These are phyloP conservation scores for Melanotaenia pygmaea DNA, from an alignment of 2,797 vertebrate genomes.

Conservation along the genomic window DNA sequence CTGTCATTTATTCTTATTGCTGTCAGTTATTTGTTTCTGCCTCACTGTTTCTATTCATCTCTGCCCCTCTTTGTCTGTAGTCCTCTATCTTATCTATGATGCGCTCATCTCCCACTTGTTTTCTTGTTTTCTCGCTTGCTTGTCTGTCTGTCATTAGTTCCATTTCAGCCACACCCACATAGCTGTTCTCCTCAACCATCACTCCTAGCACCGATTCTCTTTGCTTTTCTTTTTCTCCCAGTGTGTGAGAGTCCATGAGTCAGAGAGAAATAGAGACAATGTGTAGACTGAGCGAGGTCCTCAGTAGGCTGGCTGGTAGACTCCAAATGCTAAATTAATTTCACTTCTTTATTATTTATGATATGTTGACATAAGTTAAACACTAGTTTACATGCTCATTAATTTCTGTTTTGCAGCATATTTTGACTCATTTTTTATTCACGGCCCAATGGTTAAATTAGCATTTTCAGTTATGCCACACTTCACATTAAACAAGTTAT, in stretches of 20 bases:
- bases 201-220: conserved; percentile 29
- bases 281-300: conserved; percentile 16
- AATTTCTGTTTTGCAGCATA: conserved; percentile 23
- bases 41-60: conserved; percentile 47
- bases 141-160: conserved; percentile 70
- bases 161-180: conserved; percentile 70
- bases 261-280: conserved; percentile 45
- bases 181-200: conserved; percentile 64
- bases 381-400: conserved; percentile 45
- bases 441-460: conserved; percentile 25
- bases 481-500: conserved; percentile 47
- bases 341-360: conserved; percentile 42
- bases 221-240: conserved; percentile 3
- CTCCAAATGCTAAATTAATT: conserved; percentile 33
- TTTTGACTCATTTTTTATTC: conserved; percentile 43
- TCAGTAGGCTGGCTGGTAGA: conserved; percentile 16
- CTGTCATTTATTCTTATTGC: conserved; percentile 19
- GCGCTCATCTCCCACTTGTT: conserved; percentile 57
- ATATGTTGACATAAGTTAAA: conserved; percentile 49
- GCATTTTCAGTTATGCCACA: conserved; percentile 12
- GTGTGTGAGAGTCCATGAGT: conserved; percentile 31
- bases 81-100: conserved; percentile 39
- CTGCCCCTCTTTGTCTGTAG: conserved; percentile 39
- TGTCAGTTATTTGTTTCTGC: conserved; percentile 42
- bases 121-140: conserved; percentile 58